A percentile compares a stretch with the other conserved stretches of the same genome.
Conservation (phyloP, 2,888 invertebrate species). For the Agriopis aurantiaria region DNA sequence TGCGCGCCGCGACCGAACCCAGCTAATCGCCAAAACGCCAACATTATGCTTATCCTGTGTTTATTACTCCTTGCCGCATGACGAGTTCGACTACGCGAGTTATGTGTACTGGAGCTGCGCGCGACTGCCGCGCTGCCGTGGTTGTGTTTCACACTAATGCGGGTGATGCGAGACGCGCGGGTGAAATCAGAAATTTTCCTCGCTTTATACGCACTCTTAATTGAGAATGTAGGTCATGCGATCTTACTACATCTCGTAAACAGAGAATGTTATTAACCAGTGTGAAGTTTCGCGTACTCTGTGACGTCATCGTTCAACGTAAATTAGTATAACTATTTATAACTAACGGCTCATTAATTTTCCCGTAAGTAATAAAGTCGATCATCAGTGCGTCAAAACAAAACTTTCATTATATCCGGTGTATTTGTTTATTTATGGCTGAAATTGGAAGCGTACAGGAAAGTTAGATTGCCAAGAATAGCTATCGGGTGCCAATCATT, state of each 20-base stretch:
- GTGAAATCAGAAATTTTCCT: too few species aligned
- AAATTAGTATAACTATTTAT: conserved; percentile 53
- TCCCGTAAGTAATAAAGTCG: conserved; percentile 70
- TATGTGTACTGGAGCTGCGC: too few species aligned
- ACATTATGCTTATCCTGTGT: too few species aligned
- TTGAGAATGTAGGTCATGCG: conserved; percentile 42
- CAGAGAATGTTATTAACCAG: conserved; percentile 29
- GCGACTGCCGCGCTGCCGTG: too few species aligned
- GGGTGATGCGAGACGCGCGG: too few species aligned
- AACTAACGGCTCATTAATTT: conserved; percentile 36
- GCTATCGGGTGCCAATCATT: conserved; percentile 79
- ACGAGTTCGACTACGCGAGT: too few species aligned
- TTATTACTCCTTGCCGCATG: too few species aligned
- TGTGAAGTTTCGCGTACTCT: conserved; percentile 30
- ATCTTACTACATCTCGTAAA: conserved; percentile 46
- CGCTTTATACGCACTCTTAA: too few species aligned
- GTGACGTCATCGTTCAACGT: conserved; percentile 39
- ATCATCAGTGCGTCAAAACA: conserved; percentile 70
- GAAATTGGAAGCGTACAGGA: conserved; percentile 77
- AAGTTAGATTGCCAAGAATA: conserved; percentile 79
- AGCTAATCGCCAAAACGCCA: too few species aligned
- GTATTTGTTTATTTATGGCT: conserved; percentile 72
- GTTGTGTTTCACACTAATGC: too few species aligned
- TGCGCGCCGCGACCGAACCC: too few species aligned
- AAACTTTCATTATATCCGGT: conserved; percentile 71